Base-by-base conservation (phyloP, 2,888 invertebrate genomes). In the Pemphredon lugubris region DNA sequence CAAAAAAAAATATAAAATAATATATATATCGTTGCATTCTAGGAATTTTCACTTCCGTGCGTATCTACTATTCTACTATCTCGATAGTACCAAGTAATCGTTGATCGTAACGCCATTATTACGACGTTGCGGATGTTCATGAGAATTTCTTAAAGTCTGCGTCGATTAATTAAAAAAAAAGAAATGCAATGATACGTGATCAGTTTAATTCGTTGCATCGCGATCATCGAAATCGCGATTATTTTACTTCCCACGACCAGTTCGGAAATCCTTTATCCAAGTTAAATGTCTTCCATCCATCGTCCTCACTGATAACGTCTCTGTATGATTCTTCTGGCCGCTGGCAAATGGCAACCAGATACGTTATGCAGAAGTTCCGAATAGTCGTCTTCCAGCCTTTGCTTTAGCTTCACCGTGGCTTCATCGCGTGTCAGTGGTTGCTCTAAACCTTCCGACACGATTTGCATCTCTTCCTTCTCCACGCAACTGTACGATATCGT, bases 341-440 rank as follows among this genome's bases (percentile, higher is more conserved):
- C 91, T n/a, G 92, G 92, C 64, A 92, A 86, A 77, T 90, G 90
- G 74, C 92, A 92, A 3, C 87, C 90, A 18, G 92, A 92, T 16
- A 92, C 91, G 73, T 91, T 92, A 75, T 92, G 92, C 59, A 91
- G 75, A 21, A 90, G 85, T 18, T 90, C 90, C 2, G 85, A 68
- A 16, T 86, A 86, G 47, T 90, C 90, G 21, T 90, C 89, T 50
- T 81, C 57, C 21, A 91, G 78, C 30, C 88, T 84, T 26, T 67
- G 64, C n/a, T 79, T 66, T 32, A 91, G 73, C 73, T 89, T 90
- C 14, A 82, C 73, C 58, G 83, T 83, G n/a, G 89, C 90, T 70
- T 90, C 88, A 4, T 82, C 79, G 58, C 87, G 87, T 2, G 87
- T 87, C 50, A 89, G 76, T 0, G 91, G 90, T 11, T 80, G 79